Conservation (phyloP, 35 echinoderm and acorn worm genomes). For the Strongylocentrotus purpuratus region DNA sequence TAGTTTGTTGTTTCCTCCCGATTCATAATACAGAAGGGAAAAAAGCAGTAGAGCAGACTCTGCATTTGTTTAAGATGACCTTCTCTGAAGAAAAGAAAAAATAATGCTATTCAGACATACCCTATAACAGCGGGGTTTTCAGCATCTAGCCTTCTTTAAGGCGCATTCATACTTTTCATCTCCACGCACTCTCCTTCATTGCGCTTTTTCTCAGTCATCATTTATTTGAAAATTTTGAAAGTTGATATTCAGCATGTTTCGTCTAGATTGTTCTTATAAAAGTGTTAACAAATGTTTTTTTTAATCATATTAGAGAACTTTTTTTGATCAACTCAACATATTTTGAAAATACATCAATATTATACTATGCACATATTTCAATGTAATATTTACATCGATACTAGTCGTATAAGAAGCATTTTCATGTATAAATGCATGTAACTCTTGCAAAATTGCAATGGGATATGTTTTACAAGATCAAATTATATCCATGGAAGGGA, state of each 20-base stretch:
- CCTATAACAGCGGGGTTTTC: background rate
- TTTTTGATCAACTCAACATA: too few species aligned
- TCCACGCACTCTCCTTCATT: background rate
- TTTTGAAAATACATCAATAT: too few species aligned
- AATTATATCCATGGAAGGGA: too few species aligned
- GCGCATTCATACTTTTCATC: background rate
- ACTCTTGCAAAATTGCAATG: too few species aligned
- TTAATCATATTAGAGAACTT: too few species aligned
- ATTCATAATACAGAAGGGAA: background rate
- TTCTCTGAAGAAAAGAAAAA: background rate
- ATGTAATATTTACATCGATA: too few species aligned
- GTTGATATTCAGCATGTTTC: background rate
- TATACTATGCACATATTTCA: too few species aligned
- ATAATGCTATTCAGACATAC: background rate
- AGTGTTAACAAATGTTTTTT: too few species aligned
- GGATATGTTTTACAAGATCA: too few species aligned
- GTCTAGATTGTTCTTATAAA: too few species aligned
- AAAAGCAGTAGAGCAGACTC: background rate
- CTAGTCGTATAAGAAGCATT: too few species aligned
- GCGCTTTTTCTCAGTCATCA: background rate
- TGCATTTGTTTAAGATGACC: constrained; percentile 1
- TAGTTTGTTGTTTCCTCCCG: background rate
- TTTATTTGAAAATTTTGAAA: background rate
- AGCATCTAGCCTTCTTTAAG: background rate
- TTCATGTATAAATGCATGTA: too few species aligned